These are phyloP conservation scores for Mamestra configurata DNA, from an alignment of 1,140 invertebrate genomes.

Conservation along the genomic window DNA sequence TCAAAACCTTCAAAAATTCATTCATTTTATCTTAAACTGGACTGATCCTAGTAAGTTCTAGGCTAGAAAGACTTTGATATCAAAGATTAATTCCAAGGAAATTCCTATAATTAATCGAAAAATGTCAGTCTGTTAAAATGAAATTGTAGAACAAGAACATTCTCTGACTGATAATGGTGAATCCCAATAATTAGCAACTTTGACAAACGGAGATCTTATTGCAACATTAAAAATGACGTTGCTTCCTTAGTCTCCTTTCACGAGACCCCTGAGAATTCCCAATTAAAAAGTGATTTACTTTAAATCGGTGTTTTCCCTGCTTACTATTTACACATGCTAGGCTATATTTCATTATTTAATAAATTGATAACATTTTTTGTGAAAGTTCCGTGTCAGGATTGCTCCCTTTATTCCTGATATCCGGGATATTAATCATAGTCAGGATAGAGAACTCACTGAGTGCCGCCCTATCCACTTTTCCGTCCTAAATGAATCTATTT, in stretches of 20 bases:
- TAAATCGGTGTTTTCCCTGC: neutral
- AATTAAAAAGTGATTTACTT: neutral
- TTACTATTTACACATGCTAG: constrained; percentile 20
- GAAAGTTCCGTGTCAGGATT: constrained; percentile 37
- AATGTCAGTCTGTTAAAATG: no score
- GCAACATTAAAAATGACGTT: no score
- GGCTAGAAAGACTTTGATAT: no score
- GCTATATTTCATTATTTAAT: constrained; percentile 36
- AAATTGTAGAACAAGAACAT: no score
- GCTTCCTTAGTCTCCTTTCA: neutral
- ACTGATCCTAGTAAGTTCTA: no score
- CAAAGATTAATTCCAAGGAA: no score
- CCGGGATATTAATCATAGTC: constrained; percentile 86
- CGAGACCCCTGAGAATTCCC: neutral
- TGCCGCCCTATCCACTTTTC: constrained; percentile 79
- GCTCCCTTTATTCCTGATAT: constrained; percentile 77
- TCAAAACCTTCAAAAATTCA: neutral
- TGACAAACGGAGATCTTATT: no score
- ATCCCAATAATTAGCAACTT: no score
- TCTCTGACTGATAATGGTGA: no score
- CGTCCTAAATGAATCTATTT: constrained; percentile 78
- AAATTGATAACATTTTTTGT: constrained; percentile 37
- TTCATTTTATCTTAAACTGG: no score
- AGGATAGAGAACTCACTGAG: constrained; percentile 83
- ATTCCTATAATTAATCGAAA: no score